These are phyloP conservation scores for Poeciliopsis retropinna DNA, from an alignment of 2,113 vertebrate genomes.

Conservation along the genomic window DNA sequence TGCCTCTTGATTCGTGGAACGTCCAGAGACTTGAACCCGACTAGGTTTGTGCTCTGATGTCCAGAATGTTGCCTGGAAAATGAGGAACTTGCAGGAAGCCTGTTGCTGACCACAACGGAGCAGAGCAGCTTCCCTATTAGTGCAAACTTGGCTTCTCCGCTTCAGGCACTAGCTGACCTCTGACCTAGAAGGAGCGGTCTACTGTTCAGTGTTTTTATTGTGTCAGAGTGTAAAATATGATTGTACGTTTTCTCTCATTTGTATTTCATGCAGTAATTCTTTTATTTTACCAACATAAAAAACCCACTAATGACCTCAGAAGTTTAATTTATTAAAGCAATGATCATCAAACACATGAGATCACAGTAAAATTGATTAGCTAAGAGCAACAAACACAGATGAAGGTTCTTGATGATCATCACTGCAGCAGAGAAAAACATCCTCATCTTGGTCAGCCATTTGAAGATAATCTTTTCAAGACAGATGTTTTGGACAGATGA, in stretches of 20 bases:
- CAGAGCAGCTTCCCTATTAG: background rate
- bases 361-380: background rate
- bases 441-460: background rate
- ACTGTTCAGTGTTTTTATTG: background rate
- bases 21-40: background rate
- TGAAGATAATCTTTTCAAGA: background rate
- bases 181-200: background rate
- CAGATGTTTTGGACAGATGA: background rate
- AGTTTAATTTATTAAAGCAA: background rate
- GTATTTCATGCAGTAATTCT: background rate
- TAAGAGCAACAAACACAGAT: too few species aligned
- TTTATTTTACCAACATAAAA: background rate
- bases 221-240: background rate
- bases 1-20: background rate
- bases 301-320: background rate
- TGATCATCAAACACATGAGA: background rate
- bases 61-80: background rate
- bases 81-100: background rate
- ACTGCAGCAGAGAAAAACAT: too few species aligned
- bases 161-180: too few species aligned
- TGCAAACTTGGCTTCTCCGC: background rate
- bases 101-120: background rate
- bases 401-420: too few species aligned
- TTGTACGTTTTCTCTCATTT: background rate
- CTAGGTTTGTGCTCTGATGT: background rate